A percentile compares a stretch with the other conserved stretches of the same genome.
phyloP scores from a whole-genome alignment of 2,113 vertebrate genomes.

The Esox niger region DNA sequence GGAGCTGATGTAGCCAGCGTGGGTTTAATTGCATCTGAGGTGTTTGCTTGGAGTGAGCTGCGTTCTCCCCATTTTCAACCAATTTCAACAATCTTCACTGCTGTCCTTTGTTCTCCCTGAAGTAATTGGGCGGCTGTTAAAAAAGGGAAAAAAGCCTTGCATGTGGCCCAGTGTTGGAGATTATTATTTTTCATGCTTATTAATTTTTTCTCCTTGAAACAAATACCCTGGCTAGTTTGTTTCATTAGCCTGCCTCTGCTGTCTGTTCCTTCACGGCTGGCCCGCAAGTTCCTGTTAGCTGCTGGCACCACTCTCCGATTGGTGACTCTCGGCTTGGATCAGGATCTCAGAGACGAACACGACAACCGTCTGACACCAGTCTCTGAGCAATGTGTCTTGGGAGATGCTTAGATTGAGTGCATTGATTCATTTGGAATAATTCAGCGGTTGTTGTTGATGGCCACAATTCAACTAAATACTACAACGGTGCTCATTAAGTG shows the following conservation, averaged over 20 bases:
- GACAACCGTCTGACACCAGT: constrained; percentile 26
- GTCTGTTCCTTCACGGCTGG: not conserved
- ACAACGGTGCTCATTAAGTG: too few species aligned
- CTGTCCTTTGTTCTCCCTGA: constrained; percentile 15
- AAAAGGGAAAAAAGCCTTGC: constrained; percentile 49
- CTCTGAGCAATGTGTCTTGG: constrained; percentile 19
- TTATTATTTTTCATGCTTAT: constrained; percentile 63
- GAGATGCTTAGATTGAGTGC: constrained; percentile 35
- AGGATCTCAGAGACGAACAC: not conserved
- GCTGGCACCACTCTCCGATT: not conserved
- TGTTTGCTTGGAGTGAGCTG: constrained; percentile 27
- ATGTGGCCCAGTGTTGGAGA: constrained; percentile 49
- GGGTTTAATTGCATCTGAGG: constrained; percentile 34
- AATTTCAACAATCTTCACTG: constrained; percentile 33
- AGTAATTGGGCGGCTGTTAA: constrained; percentile 47
- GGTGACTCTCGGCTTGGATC: too few species aligned
- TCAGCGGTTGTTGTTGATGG: too few species aligned
- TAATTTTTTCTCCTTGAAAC: constrained; percentile 63
- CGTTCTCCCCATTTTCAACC: constrained; percentile 43
- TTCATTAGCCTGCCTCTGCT: constrained; percentile 40
- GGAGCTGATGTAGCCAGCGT: constrained; percentile 14
- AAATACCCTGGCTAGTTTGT: constrained; percentile 54
- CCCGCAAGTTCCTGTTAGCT: not conserved
- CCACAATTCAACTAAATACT: too few species aligned
- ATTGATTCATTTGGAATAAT: constrained; percentile 25